Evolutionary conservation across 2,797 vertebrate species (phyloP).

Genomic region (Trematomus bernacchii): DNA sequence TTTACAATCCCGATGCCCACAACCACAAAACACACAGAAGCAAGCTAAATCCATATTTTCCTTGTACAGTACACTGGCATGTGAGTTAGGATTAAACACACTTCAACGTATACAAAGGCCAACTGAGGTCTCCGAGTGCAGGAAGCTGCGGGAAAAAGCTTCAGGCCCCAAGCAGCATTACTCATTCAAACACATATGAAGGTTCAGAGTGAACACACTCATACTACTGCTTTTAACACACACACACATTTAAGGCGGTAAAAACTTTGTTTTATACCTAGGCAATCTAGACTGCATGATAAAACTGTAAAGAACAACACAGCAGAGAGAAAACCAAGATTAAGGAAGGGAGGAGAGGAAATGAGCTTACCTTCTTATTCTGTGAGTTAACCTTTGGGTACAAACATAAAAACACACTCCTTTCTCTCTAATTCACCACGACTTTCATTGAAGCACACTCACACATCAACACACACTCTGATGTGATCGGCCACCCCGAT

Average conservation of each 20-base stretch:
- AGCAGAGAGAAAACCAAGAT: neutral
- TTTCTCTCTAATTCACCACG: constrained; percentile 45
- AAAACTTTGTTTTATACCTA: neutral
- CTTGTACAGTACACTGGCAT: constrained; percentile 39
- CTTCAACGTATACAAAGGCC: constrained; percentile 35
- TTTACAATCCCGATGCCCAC: constrained; percentile 68
- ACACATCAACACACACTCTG: constrained; percentile 46
- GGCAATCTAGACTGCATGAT: constrained; percentile 12
- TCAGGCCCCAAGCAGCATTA: constrained; percentile 33
- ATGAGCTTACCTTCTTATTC: constrained; percentile 65
- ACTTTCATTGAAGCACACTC: constrained; percentile 39
- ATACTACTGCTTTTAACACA: neutral
- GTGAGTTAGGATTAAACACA: constrained; percentile 16
- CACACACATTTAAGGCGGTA: neutral
- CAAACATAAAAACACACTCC: constrained; percentile 56
- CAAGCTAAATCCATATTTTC: constrained; percentile 63
- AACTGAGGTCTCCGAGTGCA: constrained; percentile 18
- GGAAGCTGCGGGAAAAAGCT: constrained; percentile 6
- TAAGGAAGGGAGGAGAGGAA: neutral
- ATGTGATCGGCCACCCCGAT: constrained; percentile 78
- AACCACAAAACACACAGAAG: constrained; percentile 48
- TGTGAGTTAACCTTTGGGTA: constrained; percentile 50
- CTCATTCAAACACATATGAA: constrained; percentile 9
- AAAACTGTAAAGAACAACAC: constrained; percentile 15
- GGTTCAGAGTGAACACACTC: constrained; percentile 1